phyloP scores from a whole-genome alignment of 2,797 vertebrate species.

The Mus caroli region DNA sequence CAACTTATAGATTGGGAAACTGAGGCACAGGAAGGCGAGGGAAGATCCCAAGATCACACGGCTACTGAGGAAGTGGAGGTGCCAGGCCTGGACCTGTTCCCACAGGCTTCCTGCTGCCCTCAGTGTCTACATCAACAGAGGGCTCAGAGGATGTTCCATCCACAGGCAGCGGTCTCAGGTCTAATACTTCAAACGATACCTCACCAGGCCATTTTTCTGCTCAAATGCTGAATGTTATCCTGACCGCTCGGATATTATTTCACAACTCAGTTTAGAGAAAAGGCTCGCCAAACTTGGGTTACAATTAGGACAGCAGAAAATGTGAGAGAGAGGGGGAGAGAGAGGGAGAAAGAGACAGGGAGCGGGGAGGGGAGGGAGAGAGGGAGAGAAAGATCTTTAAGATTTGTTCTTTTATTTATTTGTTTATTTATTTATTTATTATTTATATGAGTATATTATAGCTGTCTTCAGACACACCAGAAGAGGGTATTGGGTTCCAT shows the following conservation, averaged over 20 bases:
- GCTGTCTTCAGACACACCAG: no score
- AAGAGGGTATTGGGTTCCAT: no score
- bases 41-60: neutral
- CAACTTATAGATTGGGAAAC: neutral
- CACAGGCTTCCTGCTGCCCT: neutral
- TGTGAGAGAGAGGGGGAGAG: no score
- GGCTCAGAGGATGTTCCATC: neutral
- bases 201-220: neutral
- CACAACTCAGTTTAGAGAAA: neutral
- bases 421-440: no score
- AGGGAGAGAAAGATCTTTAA: no score
- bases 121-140: neutral
- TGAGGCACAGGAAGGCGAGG: neutral
- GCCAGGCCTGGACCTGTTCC: neutral
- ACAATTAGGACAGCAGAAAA: neutral
- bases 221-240: neutral
- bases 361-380: no score
- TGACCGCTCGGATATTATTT: neutral
- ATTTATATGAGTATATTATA: no score
- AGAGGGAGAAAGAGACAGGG: no score
- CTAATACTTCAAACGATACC: conserved; percentile 10
- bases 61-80: neutral
- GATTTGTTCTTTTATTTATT: no score
- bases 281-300: conserved; percentile 7
- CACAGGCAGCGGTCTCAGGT: neutral